Conservation (phyloP, 2,797 vertebrate species). For the Coregonus ussuriensis region DNA sequence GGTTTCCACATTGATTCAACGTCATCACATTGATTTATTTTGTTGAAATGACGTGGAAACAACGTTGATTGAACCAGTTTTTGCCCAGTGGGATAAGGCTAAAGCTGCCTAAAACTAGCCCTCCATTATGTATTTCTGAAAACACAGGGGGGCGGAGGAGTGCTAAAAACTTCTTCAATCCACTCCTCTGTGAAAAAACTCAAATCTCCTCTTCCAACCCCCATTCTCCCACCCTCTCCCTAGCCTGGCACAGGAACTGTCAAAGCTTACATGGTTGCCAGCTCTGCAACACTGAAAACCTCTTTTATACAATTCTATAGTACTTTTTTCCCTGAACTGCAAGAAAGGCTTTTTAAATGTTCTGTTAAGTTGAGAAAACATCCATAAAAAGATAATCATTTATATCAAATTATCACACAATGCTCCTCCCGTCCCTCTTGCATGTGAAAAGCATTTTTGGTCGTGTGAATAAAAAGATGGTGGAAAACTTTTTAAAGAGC, state of each 20-base stretch:
- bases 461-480: neutral
- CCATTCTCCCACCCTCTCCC: neutral
- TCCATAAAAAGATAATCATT: neutral
- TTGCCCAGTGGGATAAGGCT: neutral
- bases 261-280: neutral
- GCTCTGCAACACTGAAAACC: neutral
- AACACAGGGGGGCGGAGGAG: neutral
- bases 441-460: conserved; percentile 7
- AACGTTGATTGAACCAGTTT: too few species aligned
- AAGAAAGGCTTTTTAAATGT: neutral
- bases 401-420: neutral
- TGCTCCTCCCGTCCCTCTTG: neutral
- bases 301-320: neutral
- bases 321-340: neutral
- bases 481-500: conserved; percentile 74
- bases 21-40: too few species aligned
- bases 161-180: neutral
- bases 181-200: neutral
- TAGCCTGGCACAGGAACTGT: neutral
- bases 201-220: neutral
- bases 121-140: neutral
- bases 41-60: too few species aligned
- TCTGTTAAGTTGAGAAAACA: neutral
- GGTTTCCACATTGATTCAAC: too few species aligned
- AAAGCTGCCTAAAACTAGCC: neutral